A percentile compares a stretch with the other conserved stretches of the same genome.
These are phyloP conservation scores for Drosophila ananassae DNA, from an alignment of 1,140 invertebrate species.

Conservation along the genomic window DNA sequence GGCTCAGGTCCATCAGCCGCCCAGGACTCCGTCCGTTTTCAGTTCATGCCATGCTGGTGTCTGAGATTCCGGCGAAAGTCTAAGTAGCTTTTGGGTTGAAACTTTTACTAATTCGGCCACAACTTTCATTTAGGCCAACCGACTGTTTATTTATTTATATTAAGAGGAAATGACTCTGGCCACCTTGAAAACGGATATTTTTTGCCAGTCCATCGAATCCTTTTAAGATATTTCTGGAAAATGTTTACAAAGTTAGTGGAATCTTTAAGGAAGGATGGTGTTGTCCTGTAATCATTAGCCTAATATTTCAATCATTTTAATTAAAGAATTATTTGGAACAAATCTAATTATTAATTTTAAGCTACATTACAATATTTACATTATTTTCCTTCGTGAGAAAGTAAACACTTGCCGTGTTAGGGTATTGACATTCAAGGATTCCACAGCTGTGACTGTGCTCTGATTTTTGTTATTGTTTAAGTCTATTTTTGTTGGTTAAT, in stretches of 20 bases:
- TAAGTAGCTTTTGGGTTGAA: slow-evolving; percentile 12
- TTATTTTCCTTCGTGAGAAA: not conserved
- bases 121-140: not conserved
- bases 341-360: too few species aligned
- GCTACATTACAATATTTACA: not conserved
- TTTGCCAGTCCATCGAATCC: not conserved
- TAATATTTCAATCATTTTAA: too few species aligned
- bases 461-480: slow-evolving; percentile 22
- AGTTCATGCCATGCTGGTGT: slow-evolving; percentile 26
- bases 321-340: too few species aligned
- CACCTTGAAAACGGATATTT: slow-evolving; percentile 19
- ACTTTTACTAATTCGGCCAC: not conserved
- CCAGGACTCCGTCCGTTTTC: slow-evolving; percentile 18
- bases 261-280: not conserved
- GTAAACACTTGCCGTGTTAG: not conserved
- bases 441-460: not conserved
- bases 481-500: slow-evolving; percentile 35
- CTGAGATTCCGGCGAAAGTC: not conserved
- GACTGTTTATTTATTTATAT: slow-evolving; percentile 51
- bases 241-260: not conserved
- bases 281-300: too few species aligned
- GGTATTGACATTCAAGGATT: not conserved
- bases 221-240: not conserved
- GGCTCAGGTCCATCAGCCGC: slow-evolving; percentile 34
- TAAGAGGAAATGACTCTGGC: slow-evolving; percentile 17